Percentiles rank a stretch among this genome's conserved stretches.
Evolutionary conservation across 2,113 vertebrate species (phyloP).

Genomic region (Fregata magnificens): DNA sequence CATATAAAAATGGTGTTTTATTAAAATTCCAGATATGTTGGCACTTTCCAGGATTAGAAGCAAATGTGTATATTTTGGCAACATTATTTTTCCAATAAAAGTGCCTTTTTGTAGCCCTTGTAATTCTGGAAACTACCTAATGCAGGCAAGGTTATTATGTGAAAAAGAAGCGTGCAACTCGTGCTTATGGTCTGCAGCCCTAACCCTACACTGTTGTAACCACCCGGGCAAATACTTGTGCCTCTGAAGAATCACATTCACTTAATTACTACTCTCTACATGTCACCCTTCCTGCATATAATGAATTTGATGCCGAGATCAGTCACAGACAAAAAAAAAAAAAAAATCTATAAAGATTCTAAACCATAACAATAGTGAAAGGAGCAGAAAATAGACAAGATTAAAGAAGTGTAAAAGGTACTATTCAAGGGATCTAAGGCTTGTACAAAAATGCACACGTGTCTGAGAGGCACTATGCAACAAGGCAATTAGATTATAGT

Average conservation of each 20-base stretch:
- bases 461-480: background rate
- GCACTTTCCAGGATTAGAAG: background rate
- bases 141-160: background rate
- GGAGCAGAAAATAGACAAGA: background rate
- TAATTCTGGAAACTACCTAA: background rate
- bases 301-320: background rate
- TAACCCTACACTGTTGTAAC: background rate
- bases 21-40: background rate
- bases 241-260: background rate
- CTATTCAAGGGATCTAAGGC: background rate
- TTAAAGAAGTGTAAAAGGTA: background rate
- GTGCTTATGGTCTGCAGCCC: background rate
- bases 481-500: background rate
- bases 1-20: background rate
- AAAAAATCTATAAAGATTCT: background rate
- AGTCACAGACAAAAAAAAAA: background rate
- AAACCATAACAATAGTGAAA: background rate
- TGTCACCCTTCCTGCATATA: background rate
- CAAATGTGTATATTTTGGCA: background rate
- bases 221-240: background rate
- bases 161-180: background rate
- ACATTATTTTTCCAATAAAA: background rate
- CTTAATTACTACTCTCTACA: background rate
- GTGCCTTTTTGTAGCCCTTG: background rate
- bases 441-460: background rate